These are phyloP conservation scores for Rutilus rutilus DNA, from an alignment of 2,113 vertebrate genomes.

Conservation along the genomic window DNA sequence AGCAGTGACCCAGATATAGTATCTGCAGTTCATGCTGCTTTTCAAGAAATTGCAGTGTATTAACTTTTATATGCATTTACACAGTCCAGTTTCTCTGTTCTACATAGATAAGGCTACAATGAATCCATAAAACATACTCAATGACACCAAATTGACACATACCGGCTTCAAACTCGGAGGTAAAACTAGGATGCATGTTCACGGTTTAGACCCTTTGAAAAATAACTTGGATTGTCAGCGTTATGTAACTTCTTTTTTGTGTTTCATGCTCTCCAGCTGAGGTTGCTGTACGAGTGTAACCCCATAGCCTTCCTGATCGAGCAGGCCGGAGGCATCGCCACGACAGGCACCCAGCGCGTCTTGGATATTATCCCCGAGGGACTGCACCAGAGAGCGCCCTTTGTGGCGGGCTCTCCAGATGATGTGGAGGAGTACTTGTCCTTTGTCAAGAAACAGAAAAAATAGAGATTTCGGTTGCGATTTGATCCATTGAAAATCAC, in stretches of 20 bases:
- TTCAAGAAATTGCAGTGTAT: not conserved
- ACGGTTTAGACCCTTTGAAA: not conserved
- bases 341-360: constrained; percentile 85
- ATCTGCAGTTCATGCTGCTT: not conserved
- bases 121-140: not conserved
- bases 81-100: not conserved
- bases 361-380: constrained; percentile 88
- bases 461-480: constrained; percentile 38
- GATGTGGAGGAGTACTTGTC: constrained; percentile 91
- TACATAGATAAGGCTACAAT: not conserved
- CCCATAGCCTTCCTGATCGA: constrained; percentile 96
- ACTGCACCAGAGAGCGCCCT: constrained; percentile 90
- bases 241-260: not conserved
- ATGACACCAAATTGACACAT: not conserved
- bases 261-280: constrained; percentile 75
- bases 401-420: constrained; percentile 88
- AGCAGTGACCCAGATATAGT: constrained; percentile 7
- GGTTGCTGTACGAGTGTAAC: constrained; percentile 96
- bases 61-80: not conserved
- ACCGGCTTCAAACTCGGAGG: not conserved
- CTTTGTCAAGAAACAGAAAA: constrained; percentile 86
- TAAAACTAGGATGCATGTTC: not conserved
- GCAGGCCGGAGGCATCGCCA: constrained; percentile 92
- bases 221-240: not conserved
- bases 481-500: not conserved